Percentiles rank a stretch among this genome's conserved stretches.
Evolutionary conservation across 2,888 invertebrate genomes (phyloP).

Genomic region (Synergus umbraculus): DNA sequence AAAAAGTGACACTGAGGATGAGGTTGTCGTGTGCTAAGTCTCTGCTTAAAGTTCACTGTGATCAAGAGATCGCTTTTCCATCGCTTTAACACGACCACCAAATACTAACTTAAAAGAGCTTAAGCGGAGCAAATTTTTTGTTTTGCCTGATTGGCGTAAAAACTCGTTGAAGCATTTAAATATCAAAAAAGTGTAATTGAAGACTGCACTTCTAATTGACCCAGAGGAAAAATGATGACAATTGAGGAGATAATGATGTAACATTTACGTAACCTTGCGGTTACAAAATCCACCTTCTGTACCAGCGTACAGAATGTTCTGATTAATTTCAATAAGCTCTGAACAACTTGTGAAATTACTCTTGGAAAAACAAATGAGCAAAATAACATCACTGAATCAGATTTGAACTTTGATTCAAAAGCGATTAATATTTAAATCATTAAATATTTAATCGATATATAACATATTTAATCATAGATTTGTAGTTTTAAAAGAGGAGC

Average conservation of each 20-base stretch:
- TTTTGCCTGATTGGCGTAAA: background rate
- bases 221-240: background rate
- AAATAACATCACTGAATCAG: background rate
- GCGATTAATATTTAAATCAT: background rate
- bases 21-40: slow-evolving; percentile 13
- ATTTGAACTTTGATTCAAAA: too few relatives aligned
- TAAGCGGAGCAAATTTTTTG: slow-evolving; percentile 17
- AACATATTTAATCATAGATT: background rate
- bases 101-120: background rate
- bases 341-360: background rate
- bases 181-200: background rate
- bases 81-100: slow-evolving; percentile 13
- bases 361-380: background rate
- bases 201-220: slow-evolving; percentile 11
- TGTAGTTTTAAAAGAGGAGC: background rate
- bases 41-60: slow-evolving; percentile 4
- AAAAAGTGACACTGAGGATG: background rate
- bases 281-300: slow-evolving; percentile 7
- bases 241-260: background rate
- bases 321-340: background rate
- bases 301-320: background rate
- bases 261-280: background rate
- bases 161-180: background rate
- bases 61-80: slow-evolving; percentile 26
- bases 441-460: background rate